Base-by-base conservation (phyloP, 2,797 vertebrate species). In the Tapera naevia region DNA sequence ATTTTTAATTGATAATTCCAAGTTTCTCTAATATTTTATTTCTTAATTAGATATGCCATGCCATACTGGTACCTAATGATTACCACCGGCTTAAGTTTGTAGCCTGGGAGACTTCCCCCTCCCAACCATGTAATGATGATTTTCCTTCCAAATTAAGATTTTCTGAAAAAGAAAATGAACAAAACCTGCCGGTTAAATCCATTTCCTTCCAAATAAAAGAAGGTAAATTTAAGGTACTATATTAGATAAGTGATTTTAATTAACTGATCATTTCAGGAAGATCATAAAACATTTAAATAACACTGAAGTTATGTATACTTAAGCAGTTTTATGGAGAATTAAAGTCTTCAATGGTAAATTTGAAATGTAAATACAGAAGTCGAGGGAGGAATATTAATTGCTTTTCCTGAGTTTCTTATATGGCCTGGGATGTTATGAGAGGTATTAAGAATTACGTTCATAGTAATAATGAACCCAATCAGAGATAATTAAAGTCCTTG, bases 1-100 rank as follows among this genome's bases (percentile, higher is more conserved):
- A 93, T 98, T 98, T 98, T 98, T 98, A 99, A 99, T 98, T 98
- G 98, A 98, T 98, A 98, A 98, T 97, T 98, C 95, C 97, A 95
- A 97, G 95, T 98, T 98, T 98, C 98, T 96, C 43, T 96, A 97
- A 97, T 97, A 97, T 97, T 96, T 95, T 95, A 92, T 96, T 97
- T 97, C 97, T 97, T 97, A 97, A 97, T 96, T 97, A 97, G 48
- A 83, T 69, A 86, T 45, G 22, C 94, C 94, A 73, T 95, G 61
- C 97, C 97, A 89, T 94, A 94, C 78, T 17, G 70, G 56, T 86
- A 46, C 89, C 81, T 93, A 91, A 92, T 84, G 95, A 96, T 97
- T 97, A 93, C 91, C 58, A 69, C 93, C 92, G 95, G 94, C 94
- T 97, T 92, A 94, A 94, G 76, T 93, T 82, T 97, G 87, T 91